Conservation (phyloP, 2,797 vertebrate species). For the Cynopterus sphinx region DNA sequence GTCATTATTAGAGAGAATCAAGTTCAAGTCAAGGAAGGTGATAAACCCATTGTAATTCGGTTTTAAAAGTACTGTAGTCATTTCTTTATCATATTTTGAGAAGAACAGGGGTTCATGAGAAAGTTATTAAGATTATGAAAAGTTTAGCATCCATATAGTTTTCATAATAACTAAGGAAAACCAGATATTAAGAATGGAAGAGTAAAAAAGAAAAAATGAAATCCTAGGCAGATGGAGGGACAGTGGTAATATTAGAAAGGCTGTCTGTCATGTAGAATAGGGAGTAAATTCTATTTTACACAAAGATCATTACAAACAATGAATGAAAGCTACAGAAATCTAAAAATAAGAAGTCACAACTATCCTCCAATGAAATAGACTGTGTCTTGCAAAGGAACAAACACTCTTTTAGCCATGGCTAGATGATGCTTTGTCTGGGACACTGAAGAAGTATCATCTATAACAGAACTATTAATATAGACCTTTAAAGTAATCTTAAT, state of each 20-base stretch:
- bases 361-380: background rate
- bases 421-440: background rate
- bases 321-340: background rate
- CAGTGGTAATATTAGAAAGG: background rate
- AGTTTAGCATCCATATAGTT: background rate
- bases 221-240: background rate
- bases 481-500: background rate
- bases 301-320: background rate
- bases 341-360: background rate
- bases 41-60: background rate
- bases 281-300: background rate
- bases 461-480: background rate
- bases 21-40: background rate
- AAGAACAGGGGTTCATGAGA: background rate
- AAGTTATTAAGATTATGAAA: background rate
- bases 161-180: background rate
- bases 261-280: background rate
- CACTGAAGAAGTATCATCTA: background rate
- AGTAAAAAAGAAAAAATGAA: background rate
- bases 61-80: background rate
- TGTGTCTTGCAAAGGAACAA: background rate
- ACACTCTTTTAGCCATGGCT: background rate
- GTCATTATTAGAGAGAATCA: background rate
- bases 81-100: background rate
- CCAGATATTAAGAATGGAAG: background rate